Evolutionary conservation across 2,113 vertebrate genomes (phyloP).

Genomic region (Hiodon alosoides): DNA sequence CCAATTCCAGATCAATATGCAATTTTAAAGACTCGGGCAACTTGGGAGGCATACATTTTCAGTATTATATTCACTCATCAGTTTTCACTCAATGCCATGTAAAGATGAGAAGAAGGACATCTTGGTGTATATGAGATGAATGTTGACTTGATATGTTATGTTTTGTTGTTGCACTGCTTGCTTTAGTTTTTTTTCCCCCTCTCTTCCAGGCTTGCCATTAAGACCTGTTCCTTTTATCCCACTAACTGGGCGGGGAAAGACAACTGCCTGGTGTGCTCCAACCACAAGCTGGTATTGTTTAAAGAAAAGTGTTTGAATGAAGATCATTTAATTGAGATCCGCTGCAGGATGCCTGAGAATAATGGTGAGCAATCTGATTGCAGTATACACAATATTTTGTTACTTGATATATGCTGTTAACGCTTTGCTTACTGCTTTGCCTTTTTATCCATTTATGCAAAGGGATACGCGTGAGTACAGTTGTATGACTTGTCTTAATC

Average conservation of each 20-base stretch:
- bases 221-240: conserved; percentile 57
- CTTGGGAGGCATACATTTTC: too few species aligned
- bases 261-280: conserved; percentile 47
- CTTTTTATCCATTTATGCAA: too few species aligned
- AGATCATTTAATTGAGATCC: conserved; percentile 58
- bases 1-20: too few species aligned
- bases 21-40: too few species aligned
- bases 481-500: background rate
- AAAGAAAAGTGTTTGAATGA: conserved; percentile 47
- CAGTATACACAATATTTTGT: background rate
- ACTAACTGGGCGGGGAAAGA: conserved; percentile 53
- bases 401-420: too few species aligned
- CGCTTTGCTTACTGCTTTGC: too few species aligned
- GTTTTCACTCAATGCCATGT: too few species aligned
- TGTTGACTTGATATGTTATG: too few species aligned
- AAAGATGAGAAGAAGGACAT: too few species aligned
- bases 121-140: too few species aligned
- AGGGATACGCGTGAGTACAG: background rate
- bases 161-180: background rate
- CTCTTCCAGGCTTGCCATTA: conserved; percentile 55
- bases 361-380: conserved; percentile 26
- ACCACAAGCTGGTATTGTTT: conserved; percentile 50
- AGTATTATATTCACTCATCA: too few species aligned
- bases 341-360: conserved; percentile 44
- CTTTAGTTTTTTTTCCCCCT: background rate